These are phyloP conservation scores for Anthophora plumipes DNA, from an alignment of 2,888 invertebrate species.

Conservation along the genomic window DNA sequence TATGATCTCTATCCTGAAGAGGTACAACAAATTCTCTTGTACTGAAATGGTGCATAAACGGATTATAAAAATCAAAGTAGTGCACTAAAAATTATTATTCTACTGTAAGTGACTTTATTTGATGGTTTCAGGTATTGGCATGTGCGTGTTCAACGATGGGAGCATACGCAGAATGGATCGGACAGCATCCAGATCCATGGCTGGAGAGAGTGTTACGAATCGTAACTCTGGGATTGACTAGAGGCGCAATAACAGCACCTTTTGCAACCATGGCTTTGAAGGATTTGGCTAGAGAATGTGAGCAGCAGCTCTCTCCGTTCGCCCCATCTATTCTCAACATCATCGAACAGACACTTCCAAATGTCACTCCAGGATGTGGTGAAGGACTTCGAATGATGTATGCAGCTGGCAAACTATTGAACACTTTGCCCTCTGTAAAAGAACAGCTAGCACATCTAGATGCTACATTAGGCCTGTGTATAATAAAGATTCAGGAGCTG, in stretches of 20 bases:
- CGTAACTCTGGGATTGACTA: slow-evolving; percentile 87
- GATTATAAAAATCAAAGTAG: neutral
- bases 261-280: slow-evolving; percentile 95
- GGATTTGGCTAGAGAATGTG: slow-evolving; percentile 94
- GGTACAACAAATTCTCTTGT: slow-evolving; percentile 63
- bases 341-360: slow-evolving; percentile 86
- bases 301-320: slow-evolving; percentile 90
- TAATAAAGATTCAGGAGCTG: slow-evolving; percentile 87
- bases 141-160: slow-evolving; percentile 85
- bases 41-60: slow-evolving; percentile 9
- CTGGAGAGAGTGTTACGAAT: slow-evolving; percentile 89
- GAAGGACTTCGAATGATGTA: slow-evolving; percentile 91
- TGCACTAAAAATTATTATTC: neutral
- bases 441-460: slow-evolving; percentile 90
- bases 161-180: slow-evolving; percentile 94
- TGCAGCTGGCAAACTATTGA: slow-evolving; percentile 90
- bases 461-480: slow-evolving; percentile 88
- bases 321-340: slow-evolving; percentile 91
- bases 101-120: neutral
- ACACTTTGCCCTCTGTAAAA: slow-evolving; percentile 87
- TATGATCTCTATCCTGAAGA: slow-evolving; percentile 80
- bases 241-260: slow-evolving; percentile 89
- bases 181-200: slow-evolving; percentile 88
- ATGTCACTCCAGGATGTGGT: slow-evolving; percentile 87
- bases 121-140: slow-evolving; percentile 75